Percentiles rank a stretch among this genome's conserved stretches.
Evolutionary conservation across 2,888 invertebrate species (phyloP).

Genomic region (Caenorhabditis parvicauda): DNA sequence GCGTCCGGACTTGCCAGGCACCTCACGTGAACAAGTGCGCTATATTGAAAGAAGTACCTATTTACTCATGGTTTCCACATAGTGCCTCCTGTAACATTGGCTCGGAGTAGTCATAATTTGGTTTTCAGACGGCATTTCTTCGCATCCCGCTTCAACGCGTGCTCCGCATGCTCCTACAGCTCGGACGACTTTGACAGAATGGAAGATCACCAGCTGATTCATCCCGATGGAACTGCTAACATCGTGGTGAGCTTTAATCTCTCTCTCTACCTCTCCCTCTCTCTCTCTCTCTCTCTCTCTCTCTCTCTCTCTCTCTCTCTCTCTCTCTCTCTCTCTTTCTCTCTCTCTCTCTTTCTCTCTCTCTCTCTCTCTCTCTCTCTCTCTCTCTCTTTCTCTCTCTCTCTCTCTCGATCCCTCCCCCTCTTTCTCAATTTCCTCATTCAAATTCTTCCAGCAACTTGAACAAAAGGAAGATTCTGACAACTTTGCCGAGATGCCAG

Average conservation of each 20-base stretch:
- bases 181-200: slow-evolving; percentile 14
- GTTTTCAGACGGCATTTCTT: not conserved
- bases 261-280: not conserved
- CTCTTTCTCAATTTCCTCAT: not conserved
- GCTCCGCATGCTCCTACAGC: slow-evolving; percentile 24
- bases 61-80: not conserved
- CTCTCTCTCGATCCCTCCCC: not conserved
- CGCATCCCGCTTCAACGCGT: slow-evolving; percentile 10
- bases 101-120: no score
- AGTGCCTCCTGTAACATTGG: no score
- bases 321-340: not conserved
- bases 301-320: not conserved
- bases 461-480: no score
- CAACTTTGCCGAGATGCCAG: no score
- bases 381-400: not conserved
- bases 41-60: no score
- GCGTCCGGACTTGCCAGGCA: no score
- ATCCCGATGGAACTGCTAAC: no score
- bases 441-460: not conserved
- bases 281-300: not conserved
- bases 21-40: no score
- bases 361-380: not conserved
- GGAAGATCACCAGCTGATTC: slow-evolving; percentile 22
- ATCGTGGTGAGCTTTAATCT: no score
- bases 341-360: not conserved